A percentile compares a stretch with the other conserved stretches of the same genome.
Conservation (phyloP, 1,140 invertebrate species). For the Nasonia giraulti region DNA sequence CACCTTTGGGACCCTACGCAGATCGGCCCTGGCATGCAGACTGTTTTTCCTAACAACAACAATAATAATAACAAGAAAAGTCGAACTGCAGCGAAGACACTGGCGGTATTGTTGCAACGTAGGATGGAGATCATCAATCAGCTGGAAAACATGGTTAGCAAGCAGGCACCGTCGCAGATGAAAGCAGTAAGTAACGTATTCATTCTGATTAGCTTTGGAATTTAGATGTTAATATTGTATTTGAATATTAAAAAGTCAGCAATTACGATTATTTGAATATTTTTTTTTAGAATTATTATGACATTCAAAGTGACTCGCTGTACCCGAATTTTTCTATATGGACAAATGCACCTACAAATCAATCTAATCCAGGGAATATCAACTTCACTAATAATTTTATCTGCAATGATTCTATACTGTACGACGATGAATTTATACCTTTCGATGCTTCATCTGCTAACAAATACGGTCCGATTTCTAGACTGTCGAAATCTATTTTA, state of each 20-base stretch:
- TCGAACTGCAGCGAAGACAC: constrained; percentile 75
- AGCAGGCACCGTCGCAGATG: constrained; percentile 72
- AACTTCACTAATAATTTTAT: constrained; percentile 76
- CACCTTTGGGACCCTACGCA: constrained; percentile 69
- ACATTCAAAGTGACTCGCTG: constrained; percentile 67
- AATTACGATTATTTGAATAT: constrained; percentile 5
- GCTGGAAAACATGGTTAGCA: constrained; percentile 79
- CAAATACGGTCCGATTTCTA: constrained; percentile 88
- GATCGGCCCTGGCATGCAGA: constrained; percentile 60
- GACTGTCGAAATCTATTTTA: constrained; percentile 76
- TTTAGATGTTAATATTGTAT: not conserved
- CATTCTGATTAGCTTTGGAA: not conserved
- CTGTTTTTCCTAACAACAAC: constrained; percentile 61
- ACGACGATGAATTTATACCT: constrained; percentile 84
- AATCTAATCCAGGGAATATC: constrained; percentile 67
- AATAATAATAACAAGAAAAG: constrained; percentile 68
- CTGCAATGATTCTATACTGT: constrained; percentile 78
- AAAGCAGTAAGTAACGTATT: constrained; percentile 63
- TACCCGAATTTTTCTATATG: constrained; percentile 71
- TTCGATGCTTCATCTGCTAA: constrained; percentile 83
- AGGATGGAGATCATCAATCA: constrained; percentile 81
- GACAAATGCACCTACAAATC: constrained; percentile 68
- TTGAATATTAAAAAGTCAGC: not conserved
- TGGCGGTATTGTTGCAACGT: constrained; percentile 79
- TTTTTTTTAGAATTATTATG: constrained; percentile 67